Base-by-base conservation (phyloP, 2,888 invertebrate species). In the Bombyx huttoni region DNA sequence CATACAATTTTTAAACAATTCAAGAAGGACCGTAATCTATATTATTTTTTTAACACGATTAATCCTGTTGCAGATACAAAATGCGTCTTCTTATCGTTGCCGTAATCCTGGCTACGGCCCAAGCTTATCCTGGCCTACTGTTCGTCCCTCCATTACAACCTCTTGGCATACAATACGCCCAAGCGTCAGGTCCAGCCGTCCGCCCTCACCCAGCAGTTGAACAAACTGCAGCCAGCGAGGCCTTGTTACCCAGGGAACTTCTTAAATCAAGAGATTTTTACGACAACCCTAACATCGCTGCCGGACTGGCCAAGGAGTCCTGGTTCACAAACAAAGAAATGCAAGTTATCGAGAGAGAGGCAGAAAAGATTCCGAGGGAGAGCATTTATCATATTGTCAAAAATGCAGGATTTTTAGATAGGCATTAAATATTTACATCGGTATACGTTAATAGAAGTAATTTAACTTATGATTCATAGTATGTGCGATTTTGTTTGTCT, bases 251-350 rank as follows among this genome's bases (percentile, higher is more conserved):
- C 0, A 80, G 90, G 0, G 91, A 94, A 55, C 78, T 94, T 34
- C 79, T 90, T 50, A 94, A 93, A 69, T 85, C 91, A 33, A 90
- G 90, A 49, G 82, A 84, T 7, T 95, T 95, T 75, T 96, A 94
- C 73, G 94, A 93, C 64, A 92, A 95, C 78, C 95, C 95, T 0
- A 75, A 87, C 1, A 90, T 94, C 10, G 95, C 93, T 7, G 91
- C 91, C 7, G 92, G 91, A 0, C 83, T 96, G 9, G 95, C 95
- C 1, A 92, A 92, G 64, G 94, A 93, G 63, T 94, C 95, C 0
- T 94, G 94, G 93, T 91, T 94, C 60, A 90, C 91, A 0, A 90
- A 92, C 59, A 94, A 94, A 67, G 94, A 95, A 73, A 93, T 92
- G 89, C 93, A 92, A 56, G 95, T 95, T 0, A 89, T 92, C 48